phyloP scores from a whole-genome alignment of 2,888 invertebrate species.

The Vanessa cardui region DNA sequence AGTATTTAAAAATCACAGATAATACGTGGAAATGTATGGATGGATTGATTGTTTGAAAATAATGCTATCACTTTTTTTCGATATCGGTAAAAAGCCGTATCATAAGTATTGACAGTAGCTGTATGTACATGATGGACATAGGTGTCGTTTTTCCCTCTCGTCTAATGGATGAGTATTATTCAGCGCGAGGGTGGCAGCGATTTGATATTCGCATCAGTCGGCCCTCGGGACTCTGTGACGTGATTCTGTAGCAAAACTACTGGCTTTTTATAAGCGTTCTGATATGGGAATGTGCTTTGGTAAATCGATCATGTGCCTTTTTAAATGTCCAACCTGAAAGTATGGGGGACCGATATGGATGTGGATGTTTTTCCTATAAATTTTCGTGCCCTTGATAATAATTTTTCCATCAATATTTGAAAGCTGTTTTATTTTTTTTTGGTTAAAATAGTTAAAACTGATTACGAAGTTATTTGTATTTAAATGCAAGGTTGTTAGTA shows the following conservation, averaged over 20 bases:
- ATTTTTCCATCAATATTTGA: not conserved
- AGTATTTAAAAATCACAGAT: not conserved
- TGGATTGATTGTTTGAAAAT: not conserved
- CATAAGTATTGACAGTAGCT: conserved; percentile 49
- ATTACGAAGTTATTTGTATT: no score
- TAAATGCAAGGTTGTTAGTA: no score
- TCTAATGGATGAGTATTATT: conserved; percentile 74
- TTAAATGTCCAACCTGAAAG: conserved; percentile 27
- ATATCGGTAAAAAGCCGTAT: conserved; percentile 22
- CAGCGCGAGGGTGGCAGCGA: conserved; percentile 75
- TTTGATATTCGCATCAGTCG: conserved; percentile 76
- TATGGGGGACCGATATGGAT: conserved; percentile 19
- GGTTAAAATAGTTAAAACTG: not conserved
- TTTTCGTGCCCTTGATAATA: not conserved
- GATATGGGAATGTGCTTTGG: conserved; percentile 57
- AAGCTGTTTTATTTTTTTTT: not conserved
- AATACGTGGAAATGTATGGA: not conserved
- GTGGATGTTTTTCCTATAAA: not conserved
- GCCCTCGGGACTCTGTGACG: conserved; percentile 71
- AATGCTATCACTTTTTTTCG: not conserved
- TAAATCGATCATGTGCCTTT: conserved; percentile 51
- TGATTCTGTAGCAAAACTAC: conserved; percentile 67
- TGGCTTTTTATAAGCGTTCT: conserved; percentile 62
- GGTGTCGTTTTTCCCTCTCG: conserved; percentile 62
- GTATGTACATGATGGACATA: conserved; percentile 60